Base-by-base conservation (phyloP, 2,113 vertebrate species). In the Epinephelus fuscoguttatus region DNA sequence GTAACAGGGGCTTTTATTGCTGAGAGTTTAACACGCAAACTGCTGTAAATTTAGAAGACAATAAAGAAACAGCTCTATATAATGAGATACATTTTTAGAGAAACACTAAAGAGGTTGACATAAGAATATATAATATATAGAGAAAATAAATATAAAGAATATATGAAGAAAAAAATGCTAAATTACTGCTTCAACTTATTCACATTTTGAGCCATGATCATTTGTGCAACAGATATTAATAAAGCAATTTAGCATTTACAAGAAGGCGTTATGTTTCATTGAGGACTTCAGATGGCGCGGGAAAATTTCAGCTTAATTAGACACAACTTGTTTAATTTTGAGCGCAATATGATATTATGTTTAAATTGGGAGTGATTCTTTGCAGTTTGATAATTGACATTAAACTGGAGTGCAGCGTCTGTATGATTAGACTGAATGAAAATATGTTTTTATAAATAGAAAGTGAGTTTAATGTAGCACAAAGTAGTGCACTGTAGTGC, bases 111-210 rank as follows among this genome's bases (percentile, higher is more conserved):
- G 23, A 23, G 9, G 12, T 71, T 63, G 33, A 37, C 33, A 37
- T 37, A 27, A 6, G 33, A 37, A 37, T 14, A 49, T 49, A 14
- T 49, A 49, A 49, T 49, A 49, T 45, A 45, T 13, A 45, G 3
- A 45, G 9, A 10, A 45, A 11, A 45, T 45, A 45, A 11, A 12
- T 45, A 45, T 45, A 13, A 12, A 45, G 9, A 45, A 12, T 60
- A 57, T n/a, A 21, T 42, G 47, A 23, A 18, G 10, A 60, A 30
- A n/a, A 55, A 53, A 52, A 45, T 11, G 3, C 42, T 9, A 67
- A 66, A 70, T 79, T 49, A 93, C 94, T 92, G 93, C 94, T 93
- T 90, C 95, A 96, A 96, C 95, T 96, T 94, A 60, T 94, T 96
- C 95, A 52, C 93, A 96, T 80, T 73, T 94, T 81, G 94, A 93